Conservation (phyloP, 2,888 invertebrate species). For the Bellardia pandia region DNA sequence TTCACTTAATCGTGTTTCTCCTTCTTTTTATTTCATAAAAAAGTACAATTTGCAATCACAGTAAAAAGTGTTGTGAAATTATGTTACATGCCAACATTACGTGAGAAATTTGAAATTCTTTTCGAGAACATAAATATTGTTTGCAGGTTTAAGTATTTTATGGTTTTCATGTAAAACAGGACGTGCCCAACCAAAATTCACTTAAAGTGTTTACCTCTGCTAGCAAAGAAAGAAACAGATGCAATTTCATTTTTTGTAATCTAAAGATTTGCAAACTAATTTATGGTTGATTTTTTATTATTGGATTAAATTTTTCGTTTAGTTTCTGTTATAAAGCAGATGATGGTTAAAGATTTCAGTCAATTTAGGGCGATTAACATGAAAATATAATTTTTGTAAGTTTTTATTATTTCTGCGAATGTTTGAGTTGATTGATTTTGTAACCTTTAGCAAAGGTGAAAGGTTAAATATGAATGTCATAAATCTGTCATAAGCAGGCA, state of each 20-base stretch:
- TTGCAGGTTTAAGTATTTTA: slow-evolving; percentile 3
- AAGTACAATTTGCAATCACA: not conserved
- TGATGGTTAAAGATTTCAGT: not conserved
- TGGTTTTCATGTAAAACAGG: slow-evolving; percentile 39
- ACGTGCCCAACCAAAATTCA: slow-evolving; percentile 27
- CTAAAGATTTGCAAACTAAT: slow-evolving; percentile 14
- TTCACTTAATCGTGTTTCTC: slow-evolving; percentile 1
- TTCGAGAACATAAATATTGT: not conserved
- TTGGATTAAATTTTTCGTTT: not conserved
- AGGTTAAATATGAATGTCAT: not conserved
- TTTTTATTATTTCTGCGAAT: not conserved
- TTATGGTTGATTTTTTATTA: slow-evolving; percentile 19
- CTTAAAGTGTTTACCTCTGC: not conserved
- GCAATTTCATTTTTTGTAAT: slow-evolving; percentile 5
- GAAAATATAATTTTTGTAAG: not conserved
- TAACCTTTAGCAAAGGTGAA: not conserved
- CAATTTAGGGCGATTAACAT: slow-evolving; percentile 22
- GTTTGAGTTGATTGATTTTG: not conserved
- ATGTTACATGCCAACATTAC: slow-evolving; percentile 6
- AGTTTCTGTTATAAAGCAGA: not conserved
- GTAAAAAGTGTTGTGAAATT: slow-evolving; percentile 1
- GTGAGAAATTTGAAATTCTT: slow-evolving; percentile 29
- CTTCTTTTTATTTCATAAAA: not conserved
- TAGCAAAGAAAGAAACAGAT: slow-evolving; percentile 7
- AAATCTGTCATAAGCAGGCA: not conserved